phyloP scores from a whole-genome alignment of 2,888 invertebrate species.

The Napeogenes inachia region DNA sequence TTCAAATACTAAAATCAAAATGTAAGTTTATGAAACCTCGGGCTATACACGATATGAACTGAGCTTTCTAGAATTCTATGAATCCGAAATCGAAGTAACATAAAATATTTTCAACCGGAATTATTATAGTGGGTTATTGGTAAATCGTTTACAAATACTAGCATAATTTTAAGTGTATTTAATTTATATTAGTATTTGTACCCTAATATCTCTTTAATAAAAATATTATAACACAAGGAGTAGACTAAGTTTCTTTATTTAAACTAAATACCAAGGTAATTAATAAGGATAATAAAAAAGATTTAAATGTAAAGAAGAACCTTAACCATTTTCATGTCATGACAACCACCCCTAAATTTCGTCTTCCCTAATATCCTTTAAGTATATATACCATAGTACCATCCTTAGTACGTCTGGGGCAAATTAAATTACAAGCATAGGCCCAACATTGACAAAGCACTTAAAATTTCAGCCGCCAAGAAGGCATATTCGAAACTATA shows the following conservation, averaged over 20 bases:
- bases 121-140: constrained; percentile 16
- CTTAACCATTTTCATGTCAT: neutral
- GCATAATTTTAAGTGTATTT: no score
- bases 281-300: neutral
- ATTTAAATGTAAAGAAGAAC: neutral
- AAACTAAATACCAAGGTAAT: neutral
- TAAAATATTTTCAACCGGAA: constrained; percentile 16
- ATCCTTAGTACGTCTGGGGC: constrained; percentile 26
- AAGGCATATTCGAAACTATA: constrained; percentile 53
- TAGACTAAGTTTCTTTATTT: no score
- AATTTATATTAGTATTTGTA: no score
- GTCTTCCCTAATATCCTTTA: constrained; percentile 15
- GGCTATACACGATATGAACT: constrained; percentile 21
- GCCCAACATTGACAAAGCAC: constrained; percentile 43
- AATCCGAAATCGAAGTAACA: constrained; percentile 23
- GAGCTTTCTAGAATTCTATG: constrained; percentile 16
- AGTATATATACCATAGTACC: constrained; percentile 11
- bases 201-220: no score
- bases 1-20: no score
- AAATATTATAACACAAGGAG: no score
- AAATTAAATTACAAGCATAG: constrained; percentile 56
- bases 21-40: constrained; percentile 11
- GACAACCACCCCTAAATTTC: constrained; percentile 10
- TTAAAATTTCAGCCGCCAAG: constrained; percentile 56
- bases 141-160: neutral